These are phyloP conservation scores for Garra rufa DNA, from an alignment of 2,113 vertebrate genomes.

Conservation along the genomic window DNA sequence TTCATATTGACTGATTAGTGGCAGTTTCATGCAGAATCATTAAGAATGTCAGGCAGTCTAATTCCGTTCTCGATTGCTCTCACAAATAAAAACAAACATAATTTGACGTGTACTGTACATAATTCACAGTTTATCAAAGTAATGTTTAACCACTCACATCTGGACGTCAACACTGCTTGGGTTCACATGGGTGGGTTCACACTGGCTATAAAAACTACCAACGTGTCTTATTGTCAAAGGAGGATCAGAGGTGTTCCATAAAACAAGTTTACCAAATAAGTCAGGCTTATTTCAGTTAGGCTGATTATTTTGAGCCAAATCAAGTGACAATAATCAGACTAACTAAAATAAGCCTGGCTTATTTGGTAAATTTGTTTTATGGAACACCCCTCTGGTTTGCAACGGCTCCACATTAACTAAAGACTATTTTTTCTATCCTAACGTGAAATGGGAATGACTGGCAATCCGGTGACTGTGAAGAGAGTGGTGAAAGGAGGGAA, in stretches of 20 bases:
- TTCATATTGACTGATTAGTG: background rate
- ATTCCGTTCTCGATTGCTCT: constrained; percentile 4
- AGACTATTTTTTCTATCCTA: background rate
- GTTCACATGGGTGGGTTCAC: background rate
- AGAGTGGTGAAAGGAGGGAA: background rate
- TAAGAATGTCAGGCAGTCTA: constrained; percentile 2
- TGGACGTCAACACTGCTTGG: background rate
- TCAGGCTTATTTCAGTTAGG: no score
- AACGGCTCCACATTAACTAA: background rate
- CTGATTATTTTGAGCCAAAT: no score
- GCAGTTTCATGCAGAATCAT: constrained; percentile 12
- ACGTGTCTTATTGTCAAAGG: background rate
- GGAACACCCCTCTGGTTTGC: no score
- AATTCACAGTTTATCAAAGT: background rate
- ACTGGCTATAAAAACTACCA: background rate
- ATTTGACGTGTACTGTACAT: background rate
- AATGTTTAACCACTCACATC: background rate
- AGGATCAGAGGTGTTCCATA: no score
- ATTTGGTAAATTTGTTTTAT: no score
- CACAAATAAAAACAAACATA: background rate
- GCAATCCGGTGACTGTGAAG: background rate
- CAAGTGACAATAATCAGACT: no score
- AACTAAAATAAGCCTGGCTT: no score
- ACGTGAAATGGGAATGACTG: background rate
- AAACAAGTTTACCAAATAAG: no score